Percentiles rank a stretch among this genome's conserved stretches.
Evolutionary conservation across 1,140 invertebrate species (phyloP).

Genomic region (Zaprionus africanus): DNA sequence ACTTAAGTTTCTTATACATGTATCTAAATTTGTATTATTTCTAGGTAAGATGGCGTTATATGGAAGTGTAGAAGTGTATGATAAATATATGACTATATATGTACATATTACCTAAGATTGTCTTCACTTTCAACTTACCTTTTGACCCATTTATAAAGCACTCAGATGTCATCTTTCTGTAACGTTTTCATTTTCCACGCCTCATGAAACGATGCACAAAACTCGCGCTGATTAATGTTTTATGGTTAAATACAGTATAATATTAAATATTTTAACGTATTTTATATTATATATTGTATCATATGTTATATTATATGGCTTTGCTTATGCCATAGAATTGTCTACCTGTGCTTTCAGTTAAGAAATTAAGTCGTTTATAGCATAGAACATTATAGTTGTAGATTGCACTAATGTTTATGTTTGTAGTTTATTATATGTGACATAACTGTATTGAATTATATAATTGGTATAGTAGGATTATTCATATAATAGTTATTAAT

Average conservation of each 20-base stretch:
- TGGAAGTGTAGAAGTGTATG: no score
- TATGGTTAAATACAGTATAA: background rate
- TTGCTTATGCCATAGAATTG: slow-evolving; percentile 28
- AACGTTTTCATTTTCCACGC: background rate
- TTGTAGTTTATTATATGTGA: slow-evolving; percentile 30
- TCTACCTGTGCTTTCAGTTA: slow-evolving; percentile 56
- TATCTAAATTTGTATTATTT: no score
- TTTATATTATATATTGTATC: background rate
- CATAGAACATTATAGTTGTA: background rate
- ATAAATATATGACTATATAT: background rate
- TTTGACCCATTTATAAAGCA: slow-evolving; percentile 8
- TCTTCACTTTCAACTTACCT: slow-evolving; percentile 19
- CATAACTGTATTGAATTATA: slow-evolving; percentile 28
- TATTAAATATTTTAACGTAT: background rate
- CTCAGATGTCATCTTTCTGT: slow-evolving; percentile 19
- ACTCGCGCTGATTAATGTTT: slow-evolving; percentile 18
- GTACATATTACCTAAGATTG: background rate
- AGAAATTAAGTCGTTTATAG: slow-evolving; percentile 12
- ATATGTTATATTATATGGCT: background rate
- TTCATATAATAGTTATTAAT: background rate
- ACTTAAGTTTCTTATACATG: no score
- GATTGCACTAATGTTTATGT: slow-evolving; percentile 39
- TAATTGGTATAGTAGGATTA: slow-evolving; percentile 32
- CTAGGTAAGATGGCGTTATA: no score
- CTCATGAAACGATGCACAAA: slow-evolving; percentile 14